These are phyloP conservation scores for Pegoplata infirma DNA, from an alignment of 2,888 invertebrate genomes.

Conservation along the genomic window DNA sequence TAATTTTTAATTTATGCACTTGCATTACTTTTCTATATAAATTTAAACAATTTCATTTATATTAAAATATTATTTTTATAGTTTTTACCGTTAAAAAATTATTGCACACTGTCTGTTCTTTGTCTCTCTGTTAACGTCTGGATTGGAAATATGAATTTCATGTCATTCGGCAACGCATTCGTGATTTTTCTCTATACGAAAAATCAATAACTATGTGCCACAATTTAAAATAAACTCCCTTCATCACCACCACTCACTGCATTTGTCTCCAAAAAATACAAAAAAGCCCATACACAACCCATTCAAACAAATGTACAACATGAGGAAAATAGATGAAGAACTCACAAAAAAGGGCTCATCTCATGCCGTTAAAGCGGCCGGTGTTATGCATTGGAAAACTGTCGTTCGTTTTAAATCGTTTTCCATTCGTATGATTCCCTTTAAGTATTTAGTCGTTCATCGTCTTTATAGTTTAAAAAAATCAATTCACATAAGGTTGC, in stretches of 20 bases:
- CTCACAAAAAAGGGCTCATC: constrained; percentile 23
- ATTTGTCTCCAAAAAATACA: constrained; percentile 26
- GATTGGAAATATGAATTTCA: constrained; percentile 59
- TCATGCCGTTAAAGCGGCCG: constrained; percentile 30
- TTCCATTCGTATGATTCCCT: constrained; percentile 28
- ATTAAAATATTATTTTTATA: background rate
- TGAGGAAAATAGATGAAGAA: background rate
- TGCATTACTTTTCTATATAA: background rate
- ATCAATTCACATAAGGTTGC: constrained; percentile 62
- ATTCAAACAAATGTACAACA: background rate
- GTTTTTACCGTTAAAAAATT: constrained; percentile 49
- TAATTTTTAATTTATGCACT: constrained; percentile 15
- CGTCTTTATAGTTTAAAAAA: constrained; percentile 56
- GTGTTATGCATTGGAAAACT: constrained; percentile 36
- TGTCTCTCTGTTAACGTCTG: constrained; percentile 59
- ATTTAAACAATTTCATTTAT: background rate
- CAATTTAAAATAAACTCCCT: constrained; percentile 44
- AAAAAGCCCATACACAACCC: constrained; percentile 21
- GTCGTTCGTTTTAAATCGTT: constrained; percentile 28
- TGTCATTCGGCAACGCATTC: constrained; percentile 50
- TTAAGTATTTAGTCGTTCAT: background rate
- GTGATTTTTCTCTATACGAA: constrained; percentile 68
- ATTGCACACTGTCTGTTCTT: constrained; percentile 55
- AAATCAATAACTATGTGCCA: constrained; percentile 72
- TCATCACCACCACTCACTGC: constrained; percentile 14